Conservation (phyloP, 2,797 vertebrate species). For the Silurus lanzhouensis region DNA sequence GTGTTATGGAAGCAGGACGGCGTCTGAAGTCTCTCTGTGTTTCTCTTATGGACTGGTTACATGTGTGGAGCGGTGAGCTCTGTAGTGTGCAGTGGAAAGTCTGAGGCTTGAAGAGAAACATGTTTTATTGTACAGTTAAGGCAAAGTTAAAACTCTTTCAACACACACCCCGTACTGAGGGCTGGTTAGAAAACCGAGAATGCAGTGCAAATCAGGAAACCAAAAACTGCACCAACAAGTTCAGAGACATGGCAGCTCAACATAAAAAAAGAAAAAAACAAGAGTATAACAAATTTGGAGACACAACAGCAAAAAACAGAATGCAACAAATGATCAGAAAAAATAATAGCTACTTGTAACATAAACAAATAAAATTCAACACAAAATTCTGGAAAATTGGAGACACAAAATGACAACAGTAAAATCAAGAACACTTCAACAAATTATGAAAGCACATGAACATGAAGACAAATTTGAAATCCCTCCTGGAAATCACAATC, state of each 20-base stretch:
- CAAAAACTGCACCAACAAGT: not conserved
- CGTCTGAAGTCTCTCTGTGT: slow-evolving; percentile 16
- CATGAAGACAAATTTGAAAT: not conserved
- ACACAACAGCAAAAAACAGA: not conserved
- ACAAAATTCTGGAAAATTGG: not conserved
- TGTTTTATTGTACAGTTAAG: not conserved
- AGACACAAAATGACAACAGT: not conserved
- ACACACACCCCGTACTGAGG: not conserved
- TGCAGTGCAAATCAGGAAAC: not conserved
- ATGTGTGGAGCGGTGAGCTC: not conserved
- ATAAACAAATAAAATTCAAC: not conserved
- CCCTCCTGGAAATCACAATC: not conserved
- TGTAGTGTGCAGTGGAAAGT: slow-evolving; percentile 5
- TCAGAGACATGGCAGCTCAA: not conserved
- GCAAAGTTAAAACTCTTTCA: not conserved
- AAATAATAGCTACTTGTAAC: not conserved
- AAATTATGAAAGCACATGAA: not conserved
- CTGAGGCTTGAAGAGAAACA: not conserved
- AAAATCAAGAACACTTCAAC: too few relatives aligned
- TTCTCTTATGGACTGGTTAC: slow-evolving; percentile 7
- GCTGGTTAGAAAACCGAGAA: not conserved
- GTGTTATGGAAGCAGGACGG: not conserved
- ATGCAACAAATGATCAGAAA: not conserved
- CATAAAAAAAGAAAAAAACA: not conserved
- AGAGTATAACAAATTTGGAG: not conserved